Percentiles rank a stretch among this genome's conserved stretches.
Conservation (phyloP, 1,140 invertebrate genomes). For the Ptiloglossa arizonensis region DNA sequence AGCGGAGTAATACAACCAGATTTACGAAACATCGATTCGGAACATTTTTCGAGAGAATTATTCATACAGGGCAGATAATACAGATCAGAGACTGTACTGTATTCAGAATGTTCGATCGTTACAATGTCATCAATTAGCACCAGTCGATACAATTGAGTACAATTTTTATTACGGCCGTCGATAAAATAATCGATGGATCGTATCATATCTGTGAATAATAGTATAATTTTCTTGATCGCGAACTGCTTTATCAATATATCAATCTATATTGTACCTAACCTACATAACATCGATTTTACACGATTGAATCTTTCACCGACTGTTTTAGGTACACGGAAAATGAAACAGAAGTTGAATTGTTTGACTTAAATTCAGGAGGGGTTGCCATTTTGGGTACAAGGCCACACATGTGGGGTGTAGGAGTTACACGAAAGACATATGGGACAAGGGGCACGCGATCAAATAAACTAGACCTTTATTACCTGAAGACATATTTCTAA, state of each 20-base stretch:
- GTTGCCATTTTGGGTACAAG: conserved; percentile 42
- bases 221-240: too few relatives aligned
- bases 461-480: conserved; percentile 46
- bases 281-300: not conserved
- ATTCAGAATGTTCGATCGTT: not conserved
- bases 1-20: not conserved
- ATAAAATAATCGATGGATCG: too few relatives aligned
- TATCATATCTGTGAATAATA: too few relatives aligned
- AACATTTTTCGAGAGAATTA: not conserved
- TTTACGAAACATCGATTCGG: not conserved
- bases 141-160: too few relatives aligned
- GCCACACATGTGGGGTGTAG: conserved; percentile 27
- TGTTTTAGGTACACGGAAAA: conserved; percentile 6
- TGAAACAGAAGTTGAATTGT: conserved; percentile 2
- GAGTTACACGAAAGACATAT: conserved; percentile 5
- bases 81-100: too few relatives aligned
- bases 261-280: not conserved
- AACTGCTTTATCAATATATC: not conserved
- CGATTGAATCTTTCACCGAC: not conserved
- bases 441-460: conserved; percentile 22
- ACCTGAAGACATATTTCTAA: conserved; percentile 48
- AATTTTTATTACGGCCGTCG: too few relatives aligned
- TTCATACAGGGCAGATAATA: too few relatives aligned
- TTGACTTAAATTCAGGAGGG: conserved; percentile 8
- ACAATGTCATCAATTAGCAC: too few relatives aligned